These are phyloP conservation scores for Eidolon dupreanum DNA, from an alignment of 2,797 vertebrate species.

Conservation along the genomic window DNA sequence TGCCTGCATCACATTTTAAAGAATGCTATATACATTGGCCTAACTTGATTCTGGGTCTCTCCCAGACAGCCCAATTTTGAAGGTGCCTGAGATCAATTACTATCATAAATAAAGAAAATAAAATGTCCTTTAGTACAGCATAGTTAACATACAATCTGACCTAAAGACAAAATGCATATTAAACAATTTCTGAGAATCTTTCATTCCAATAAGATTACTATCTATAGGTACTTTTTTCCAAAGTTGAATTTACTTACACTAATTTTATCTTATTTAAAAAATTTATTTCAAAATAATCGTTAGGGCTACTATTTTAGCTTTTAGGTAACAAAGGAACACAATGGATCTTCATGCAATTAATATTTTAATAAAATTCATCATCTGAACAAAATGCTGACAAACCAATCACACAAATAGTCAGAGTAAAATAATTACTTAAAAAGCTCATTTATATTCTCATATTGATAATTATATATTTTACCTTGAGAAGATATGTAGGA, in stretches of 20 bases:
- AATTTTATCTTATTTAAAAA: conserved; percentile 26
- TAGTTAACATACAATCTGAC: background rate
- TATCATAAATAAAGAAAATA: conserved; percentile 3
- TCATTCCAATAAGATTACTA: background rate
- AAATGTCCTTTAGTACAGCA: background rate
- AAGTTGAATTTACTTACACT: conserved; percentile 30
- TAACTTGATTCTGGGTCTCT: background rate
- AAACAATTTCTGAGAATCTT: background rate
- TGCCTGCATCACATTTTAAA: background rate
- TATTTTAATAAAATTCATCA: conserved; percentile 38
- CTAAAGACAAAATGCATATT: background rate
- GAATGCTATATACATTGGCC: background rate
- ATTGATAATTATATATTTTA: conserved; percentile 81
- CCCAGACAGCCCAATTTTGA: background rate
- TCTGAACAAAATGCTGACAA: conserved; percentile 23
- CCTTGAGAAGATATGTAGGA: conserved; percentile 98
- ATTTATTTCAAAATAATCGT: conserved; percentile 19
- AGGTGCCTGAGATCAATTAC: background rate
- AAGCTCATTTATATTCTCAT: conserved; percentile 29
- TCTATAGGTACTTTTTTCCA: background rate
- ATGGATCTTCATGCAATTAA: background rate
- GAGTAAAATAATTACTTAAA: conserved; percentile 50
- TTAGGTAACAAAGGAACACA: conserved; percentile 32
- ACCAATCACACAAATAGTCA: background rate
- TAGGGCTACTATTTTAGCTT: conserved; percentile 26